phyloP scores from a whole-genome alignment of 2,797 vertebrate species.

The Hemibagrus guttatus region DNA sequence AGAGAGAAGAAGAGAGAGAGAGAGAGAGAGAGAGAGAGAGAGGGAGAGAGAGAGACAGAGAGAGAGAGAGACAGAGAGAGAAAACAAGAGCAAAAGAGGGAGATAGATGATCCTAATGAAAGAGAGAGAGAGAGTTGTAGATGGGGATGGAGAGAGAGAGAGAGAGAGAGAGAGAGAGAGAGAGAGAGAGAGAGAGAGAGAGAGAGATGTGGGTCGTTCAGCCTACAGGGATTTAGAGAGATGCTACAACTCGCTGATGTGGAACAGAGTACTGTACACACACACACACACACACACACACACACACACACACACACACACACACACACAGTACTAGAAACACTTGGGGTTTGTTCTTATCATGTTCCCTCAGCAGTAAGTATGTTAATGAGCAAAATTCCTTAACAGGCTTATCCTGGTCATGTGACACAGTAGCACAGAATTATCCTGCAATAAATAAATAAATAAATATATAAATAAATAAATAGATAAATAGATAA shows the following conservation, averaged over 20 bases:
- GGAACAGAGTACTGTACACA: not conserved
- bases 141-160: not conserved
- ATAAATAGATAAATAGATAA: too few relatives aligned
- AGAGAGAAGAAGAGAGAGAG: not conserved
- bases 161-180: not conserved
- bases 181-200: constrained; percentile 1
- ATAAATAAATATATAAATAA: not conserved
- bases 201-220: constrained; percentile 40
- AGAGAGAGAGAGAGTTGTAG: not conserved
- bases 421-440: not conserved
- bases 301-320: not conserved
- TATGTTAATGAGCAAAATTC: constrained; percentile 21
- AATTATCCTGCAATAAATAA: not conserved
- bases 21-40: not conserved
- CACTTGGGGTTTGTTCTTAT: not conserved
- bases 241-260: constrained; percentile 37
- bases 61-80: not conserved
- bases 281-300: constrained; percentile 13
- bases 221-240: constrained; percentile 35
- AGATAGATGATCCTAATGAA: not conserved
- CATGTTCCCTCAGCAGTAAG: not conserved
- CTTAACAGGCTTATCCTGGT: not conserved
- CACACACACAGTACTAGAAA: not conserved
- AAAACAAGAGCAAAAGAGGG: not conserved
- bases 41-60: not conserved